A percentile compares a stretch with the other conserved stretches of the same genome.
Conservation (phyloP, 2,797 vertebrate species). For the Arctocebus calabarensis region DNA sequence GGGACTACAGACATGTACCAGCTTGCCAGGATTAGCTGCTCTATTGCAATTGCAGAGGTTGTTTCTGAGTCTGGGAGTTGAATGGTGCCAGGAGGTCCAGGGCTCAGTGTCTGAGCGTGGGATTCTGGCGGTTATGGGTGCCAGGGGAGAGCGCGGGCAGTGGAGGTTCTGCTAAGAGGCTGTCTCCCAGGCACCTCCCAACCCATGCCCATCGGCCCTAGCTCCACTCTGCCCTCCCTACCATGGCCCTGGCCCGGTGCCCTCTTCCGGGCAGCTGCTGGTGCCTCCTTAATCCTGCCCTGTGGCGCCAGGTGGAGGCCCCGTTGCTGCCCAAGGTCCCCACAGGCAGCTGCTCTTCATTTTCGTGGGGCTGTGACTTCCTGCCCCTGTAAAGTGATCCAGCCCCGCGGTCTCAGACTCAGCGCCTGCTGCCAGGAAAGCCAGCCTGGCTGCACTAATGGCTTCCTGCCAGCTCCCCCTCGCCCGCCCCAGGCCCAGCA, state of each 20-base stretch:
- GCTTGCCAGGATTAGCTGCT: neutral
- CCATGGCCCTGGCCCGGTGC: neutral
- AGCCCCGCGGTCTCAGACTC: neutral
- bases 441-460: fast-evolving
- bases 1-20: neutral
- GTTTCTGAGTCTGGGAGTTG: neutral
- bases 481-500: fast-evolving
- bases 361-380: fast-evolving
- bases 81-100: neutral
- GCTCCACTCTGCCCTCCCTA: neutral
- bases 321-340: neutral
- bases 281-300: neutral
- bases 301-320: fast-evolving
- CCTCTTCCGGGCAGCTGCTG: neutral
- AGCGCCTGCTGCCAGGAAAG: neutral
- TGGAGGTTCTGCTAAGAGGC: neutral
- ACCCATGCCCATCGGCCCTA: neutral
- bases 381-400: neutral
- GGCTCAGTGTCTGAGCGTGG: neutral
- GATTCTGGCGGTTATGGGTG: neutral
- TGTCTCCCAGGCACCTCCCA: neutral
- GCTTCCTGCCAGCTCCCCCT: neutral
- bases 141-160: neutral
- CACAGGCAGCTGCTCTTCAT: neutral
- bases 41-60: neutral